Conservation (phyloP, 2,888 invertebrate species). For the Drosophila koepferae region DNA sequence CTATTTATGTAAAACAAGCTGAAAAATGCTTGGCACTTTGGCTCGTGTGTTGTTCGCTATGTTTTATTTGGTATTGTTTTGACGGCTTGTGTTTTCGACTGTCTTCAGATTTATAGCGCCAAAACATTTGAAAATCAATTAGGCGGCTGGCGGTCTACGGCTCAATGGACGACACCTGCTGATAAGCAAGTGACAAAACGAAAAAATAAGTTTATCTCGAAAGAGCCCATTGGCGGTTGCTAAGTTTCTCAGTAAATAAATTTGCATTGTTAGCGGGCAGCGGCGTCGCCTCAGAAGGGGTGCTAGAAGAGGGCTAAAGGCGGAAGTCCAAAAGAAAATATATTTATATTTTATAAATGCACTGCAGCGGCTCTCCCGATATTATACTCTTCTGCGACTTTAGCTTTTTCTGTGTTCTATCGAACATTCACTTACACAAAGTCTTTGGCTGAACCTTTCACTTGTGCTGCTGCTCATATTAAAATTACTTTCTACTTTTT, state of each 20-base stretch:
- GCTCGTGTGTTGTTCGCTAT: conserved; percentile 38
- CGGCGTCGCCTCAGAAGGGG: conserved; percentile 15
- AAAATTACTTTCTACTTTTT: conserved; percentile 36
- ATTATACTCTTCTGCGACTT: background rate
- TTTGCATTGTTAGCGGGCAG: conserved; percentile 35
- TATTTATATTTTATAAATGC: background rate
- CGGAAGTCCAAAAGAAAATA: background rate
- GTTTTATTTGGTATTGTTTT: conserved; percentile 31
- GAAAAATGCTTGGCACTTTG: conserved; percentile 65
- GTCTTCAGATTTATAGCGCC: conserved; percentile 69
- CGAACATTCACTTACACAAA: conserved; percentile 25
- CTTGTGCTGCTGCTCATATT: conserved; percentile 8
- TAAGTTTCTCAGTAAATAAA: conserved; percentile 58
- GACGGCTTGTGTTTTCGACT: conserved; percentile 20
- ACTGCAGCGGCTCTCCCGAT: background rate
- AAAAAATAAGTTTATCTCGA: conserved; percentile 40
- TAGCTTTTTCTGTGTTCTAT: background rate
- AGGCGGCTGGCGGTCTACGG: conserved; percentile 55
- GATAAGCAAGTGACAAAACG: conserved; percentile 76
- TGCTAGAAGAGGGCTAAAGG: background rate
- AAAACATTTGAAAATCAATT: conserved; percentile 75
- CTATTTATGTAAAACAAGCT: conserved; percentile 71
- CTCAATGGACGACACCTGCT: conserved; percentile 27
- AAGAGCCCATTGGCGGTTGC: conserved; percentile 42
- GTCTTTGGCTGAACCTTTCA: conserved; percentile 28